Conservation (phyloP, 2,888 invertebrate genomes). For the Drosophila putrida region DNA sequence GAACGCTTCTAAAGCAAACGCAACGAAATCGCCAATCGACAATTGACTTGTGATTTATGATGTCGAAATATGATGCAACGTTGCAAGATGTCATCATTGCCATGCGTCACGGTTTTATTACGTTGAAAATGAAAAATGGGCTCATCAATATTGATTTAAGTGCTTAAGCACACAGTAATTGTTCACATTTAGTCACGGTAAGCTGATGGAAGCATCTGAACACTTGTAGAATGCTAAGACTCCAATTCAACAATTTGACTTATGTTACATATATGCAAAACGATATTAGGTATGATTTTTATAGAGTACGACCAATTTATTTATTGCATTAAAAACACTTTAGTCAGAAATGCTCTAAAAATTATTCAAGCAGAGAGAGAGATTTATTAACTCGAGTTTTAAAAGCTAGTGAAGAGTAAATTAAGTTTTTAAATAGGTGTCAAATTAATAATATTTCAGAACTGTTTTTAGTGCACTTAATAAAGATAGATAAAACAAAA, state of each 20-base stretch:
- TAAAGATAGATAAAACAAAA: too few species aligned
- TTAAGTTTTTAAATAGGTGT: too few species aligned
- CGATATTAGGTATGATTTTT: not conserved
- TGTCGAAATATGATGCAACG: slow-evolving; percentile 14
- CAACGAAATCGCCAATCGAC: slow-evolving; percentile 11
- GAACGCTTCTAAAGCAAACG: slow-evolving; percentile 54
- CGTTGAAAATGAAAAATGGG: slow-evolving; percentile 47
- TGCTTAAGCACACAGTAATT: slow-evolving; percentile 6
- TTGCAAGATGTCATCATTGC: slow-evolving; percentile 27
- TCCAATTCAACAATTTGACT: not conserved
- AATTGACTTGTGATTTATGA: slow-evolving; percentile 2
- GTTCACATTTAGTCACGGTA: slow-evolving; percentile 12
- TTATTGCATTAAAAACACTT: too few species aligned
- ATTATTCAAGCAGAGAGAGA: too few species aligned
- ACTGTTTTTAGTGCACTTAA: too few species aligned
- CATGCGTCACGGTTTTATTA: slow-evolving; percentile 64
- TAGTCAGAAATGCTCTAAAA: too few species aligned
- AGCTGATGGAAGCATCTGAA: not conserved
- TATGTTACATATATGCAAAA: not conserved
- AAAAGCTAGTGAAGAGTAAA: too few species aligned
- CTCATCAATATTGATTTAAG: slow-evolving; percentile 32
- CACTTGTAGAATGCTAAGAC: not conserved
- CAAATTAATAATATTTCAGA: too few species aligned
- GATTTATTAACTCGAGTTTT: too few species aligned
- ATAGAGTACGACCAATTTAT: not conserved